Conservation (phyloP, 2,113 vertebrate species). For the Felis chaus region DNA sequence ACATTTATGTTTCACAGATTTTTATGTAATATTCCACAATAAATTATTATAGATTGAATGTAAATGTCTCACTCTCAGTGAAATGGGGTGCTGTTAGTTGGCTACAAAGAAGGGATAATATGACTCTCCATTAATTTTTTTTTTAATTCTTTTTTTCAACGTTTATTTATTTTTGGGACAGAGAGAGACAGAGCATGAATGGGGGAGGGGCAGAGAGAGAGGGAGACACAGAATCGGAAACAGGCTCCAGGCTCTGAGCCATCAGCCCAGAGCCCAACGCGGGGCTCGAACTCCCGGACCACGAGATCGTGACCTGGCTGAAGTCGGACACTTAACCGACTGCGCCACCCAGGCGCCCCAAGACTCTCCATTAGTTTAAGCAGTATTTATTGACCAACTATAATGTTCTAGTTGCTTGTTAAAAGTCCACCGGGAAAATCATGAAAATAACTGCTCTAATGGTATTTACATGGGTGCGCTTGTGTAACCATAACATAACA, state of each 20-base stretch:
- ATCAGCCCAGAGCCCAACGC: too few species aligned
- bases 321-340: too few species aligned
- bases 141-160: too few species aligned
- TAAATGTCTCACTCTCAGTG: neutral
- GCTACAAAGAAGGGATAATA: neutral
- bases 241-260: too few species aligned
- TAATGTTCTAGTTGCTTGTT: neutral
- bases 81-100: neutral
- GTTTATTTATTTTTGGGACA: too few species aligned
- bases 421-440: neutral
- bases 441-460: neutral
- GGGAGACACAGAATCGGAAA: too few species aligned
- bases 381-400: neutral
- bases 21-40: neutral
- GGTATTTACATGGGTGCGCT: neutral
- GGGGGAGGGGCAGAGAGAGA: too few species aligned
- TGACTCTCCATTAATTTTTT: neutral
- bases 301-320: too few species aligned
- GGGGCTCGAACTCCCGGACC: too few species aligned
- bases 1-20: neutral
- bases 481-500: neutral
- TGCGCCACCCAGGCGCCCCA: too few species aligned
- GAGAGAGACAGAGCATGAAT: too few species aligned
- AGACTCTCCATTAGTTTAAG: neutral
- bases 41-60: neutral